Conservation (phyloP, 1,140 invertebrate genomes). For the Campoletis sonorensis region DNA sequence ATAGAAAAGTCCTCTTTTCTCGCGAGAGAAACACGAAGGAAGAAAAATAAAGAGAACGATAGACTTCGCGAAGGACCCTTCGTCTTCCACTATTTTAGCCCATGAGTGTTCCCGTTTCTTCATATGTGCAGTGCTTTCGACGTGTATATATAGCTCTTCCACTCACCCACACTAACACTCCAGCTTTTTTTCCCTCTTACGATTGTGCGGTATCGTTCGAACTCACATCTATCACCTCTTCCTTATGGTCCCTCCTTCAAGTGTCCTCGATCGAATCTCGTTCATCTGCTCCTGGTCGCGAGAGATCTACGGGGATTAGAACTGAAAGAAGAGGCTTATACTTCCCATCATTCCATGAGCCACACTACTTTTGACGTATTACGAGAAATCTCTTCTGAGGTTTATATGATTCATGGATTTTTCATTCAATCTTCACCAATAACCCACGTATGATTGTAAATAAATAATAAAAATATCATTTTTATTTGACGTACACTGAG, state of each 20-base stretch:
- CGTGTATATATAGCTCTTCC: conserved; percentile 5
- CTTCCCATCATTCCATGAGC: not conserved
- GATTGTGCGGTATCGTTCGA: conserved; percentile 32
- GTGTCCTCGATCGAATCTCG: conserved; percentile 54
- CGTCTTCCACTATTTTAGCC: conserved; percentile 68
- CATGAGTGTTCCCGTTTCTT: conserved; percentile 39
- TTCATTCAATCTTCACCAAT: not conserved
- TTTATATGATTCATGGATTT: not conserved
- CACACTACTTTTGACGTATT: not conserved
- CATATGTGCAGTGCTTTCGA: not conserved
- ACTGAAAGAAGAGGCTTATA: not conserved
- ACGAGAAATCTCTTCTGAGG: not conserved
- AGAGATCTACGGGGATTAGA: conserved; percentile 22
- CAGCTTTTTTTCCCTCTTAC: conserved; percentile 35
- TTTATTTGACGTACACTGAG: too few species aligned
- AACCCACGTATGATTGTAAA: too few species aligned
- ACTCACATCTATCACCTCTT: conserved; percentile 65
- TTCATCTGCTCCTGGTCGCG: conserved; percentile 50
- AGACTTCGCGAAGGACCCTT: conserved; percentile 64
- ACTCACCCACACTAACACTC: conserved; percentile 9
- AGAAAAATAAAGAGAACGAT: conserved; percentile 72
- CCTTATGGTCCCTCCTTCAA: conserved; percentile 22
- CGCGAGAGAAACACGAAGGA: conserved; percentile 59
- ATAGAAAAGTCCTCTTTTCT: conserved; percentile 43
- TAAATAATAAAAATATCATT: too few species aligned